These are phyloP conservation scores for Cheracebus regulus DNA, from an alignment of 2,797 vertebrate genomes.

Conservation along the genomic window DNA sequence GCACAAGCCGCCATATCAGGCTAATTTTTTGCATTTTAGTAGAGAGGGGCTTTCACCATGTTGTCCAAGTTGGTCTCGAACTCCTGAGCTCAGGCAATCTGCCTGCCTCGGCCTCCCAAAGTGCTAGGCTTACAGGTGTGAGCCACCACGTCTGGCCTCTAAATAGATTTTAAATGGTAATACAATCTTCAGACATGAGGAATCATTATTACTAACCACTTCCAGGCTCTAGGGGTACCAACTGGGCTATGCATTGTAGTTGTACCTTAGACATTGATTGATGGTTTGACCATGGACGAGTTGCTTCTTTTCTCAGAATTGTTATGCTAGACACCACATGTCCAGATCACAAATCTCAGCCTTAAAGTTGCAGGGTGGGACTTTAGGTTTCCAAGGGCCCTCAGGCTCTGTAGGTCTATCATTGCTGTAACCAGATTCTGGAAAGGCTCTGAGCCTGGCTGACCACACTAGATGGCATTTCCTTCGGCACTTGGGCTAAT, in stretches of 20 bases:
- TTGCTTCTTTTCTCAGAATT: neutral
- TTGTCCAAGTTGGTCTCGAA: too few relatives aligned
- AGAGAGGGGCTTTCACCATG: too few relatives aligned
- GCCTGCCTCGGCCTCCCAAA: too few relatives aligned
- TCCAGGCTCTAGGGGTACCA: rapidly evolving
- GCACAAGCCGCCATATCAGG: too few relatives aligned
- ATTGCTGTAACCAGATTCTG: rapidly evolving
- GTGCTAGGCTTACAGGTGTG: too few relatives aligned
- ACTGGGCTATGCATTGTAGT: rapidly evolving
- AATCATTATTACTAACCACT: rapidly evolving
- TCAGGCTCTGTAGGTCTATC: rapidly evolving
- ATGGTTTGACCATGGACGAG: neutral
- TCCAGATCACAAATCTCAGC: too few relatives aligned
- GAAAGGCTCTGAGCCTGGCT: rapidly evolving
- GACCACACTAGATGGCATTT: rapidly evolving
- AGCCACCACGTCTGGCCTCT: too few relatives aligned
- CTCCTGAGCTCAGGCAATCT: too few relatives aligned
- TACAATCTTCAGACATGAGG: rapidly evolving
- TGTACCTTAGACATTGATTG: neutral
- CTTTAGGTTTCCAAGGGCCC: neutral
- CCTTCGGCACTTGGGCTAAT: neutral
- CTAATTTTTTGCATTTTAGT: too few relatives aligned
- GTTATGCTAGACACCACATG: neutral
- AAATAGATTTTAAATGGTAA: neutral
- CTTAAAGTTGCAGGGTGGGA: rapidly evolving